A percentile compares a stretch with the other conserved stretches of the same genome.
These are phyloP conservation scores for Eugnorisma glareosa DNA, from an alignment of 2,888 invertebrate species.

Conservation along the genomic window DNA sequence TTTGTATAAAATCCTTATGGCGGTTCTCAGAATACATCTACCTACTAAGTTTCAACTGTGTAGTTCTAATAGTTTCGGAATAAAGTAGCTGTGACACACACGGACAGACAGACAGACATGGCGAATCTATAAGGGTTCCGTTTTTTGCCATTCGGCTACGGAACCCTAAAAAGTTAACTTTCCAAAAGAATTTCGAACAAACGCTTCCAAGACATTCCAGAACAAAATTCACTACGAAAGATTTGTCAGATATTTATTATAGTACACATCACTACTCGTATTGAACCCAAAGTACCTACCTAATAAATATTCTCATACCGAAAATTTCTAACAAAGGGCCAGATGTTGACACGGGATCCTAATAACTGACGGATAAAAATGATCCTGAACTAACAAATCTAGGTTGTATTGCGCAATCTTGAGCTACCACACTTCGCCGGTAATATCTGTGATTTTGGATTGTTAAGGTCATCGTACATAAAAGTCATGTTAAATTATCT, in stretches of 20 bases:
- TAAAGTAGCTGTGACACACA: no score
- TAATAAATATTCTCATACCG: constrained; percentile 36
- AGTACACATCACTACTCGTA: not conserved
- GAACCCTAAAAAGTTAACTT: not conserved
- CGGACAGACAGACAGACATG: no score
- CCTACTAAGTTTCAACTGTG: no score
- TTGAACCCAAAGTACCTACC: constrained; percentile 2
- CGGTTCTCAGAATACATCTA: no score
- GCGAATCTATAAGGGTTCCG: no score
- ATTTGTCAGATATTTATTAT: constrained; percentile 22
- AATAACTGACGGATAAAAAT: constrained; percentile 62
- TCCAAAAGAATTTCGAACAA: not conserved
- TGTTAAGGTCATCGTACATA: not conserved
- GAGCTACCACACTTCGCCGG: constrained; percentile 18
- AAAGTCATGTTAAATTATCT: not conserved
- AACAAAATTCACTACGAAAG: not conserved
- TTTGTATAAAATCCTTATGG: no score
- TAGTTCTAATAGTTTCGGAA: no score
- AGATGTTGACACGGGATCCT: constrained; percentile 53
- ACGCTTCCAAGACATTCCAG: not conserved
- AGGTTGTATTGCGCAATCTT: constrained; percentile 29
- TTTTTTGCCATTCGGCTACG: no score
- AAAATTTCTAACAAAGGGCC: constrained; percentile 54
- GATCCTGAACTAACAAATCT: constrained; percentile 58
- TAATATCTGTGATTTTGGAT: constrained; percentile 24